phyloP scores from a whole-genome alignment of 1,140 invertebrate genomes.

The Ceratosolen solmsi region DNA sequence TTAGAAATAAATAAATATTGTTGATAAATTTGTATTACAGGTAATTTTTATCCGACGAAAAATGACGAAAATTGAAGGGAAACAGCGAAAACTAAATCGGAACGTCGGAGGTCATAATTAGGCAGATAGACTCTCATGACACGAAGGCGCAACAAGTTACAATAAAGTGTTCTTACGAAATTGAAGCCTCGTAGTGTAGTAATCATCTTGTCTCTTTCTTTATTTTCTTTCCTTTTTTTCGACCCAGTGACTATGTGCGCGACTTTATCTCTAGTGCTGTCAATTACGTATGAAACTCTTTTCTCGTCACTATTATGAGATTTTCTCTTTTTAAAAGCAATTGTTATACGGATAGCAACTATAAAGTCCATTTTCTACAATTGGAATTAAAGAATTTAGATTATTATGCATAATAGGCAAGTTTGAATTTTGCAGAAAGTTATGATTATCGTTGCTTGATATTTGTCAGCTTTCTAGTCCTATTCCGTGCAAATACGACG shows the following conservation, averaged over 20 bases:
- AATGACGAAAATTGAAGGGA: background rate
- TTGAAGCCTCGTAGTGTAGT: conserved; percentile 46
- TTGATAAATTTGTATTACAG: too few species aligned
- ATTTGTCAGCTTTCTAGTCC: too few species aligned
- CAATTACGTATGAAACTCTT: conserved; percentile 38
- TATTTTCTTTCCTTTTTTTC: conserved; percentile 26
- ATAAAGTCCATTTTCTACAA: background rate
- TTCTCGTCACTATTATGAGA: background rate
- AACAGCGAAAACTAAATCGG: background rate
- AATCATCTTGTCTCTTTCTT: conserved; percentile 6
- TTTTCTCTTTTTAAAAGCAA: conserved; percentile 14
- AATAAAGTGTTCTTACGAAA: conserved; percentile 52
- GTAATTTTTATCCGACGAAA: too few species aligned
- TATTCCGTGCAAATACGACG: too few species aligned
- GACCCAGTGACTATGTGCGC: background rate
- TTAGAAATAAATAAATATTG: too few species aligned
- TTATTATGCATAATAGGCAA: too few species aligned
- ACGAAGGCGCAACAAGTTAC: conserved; percentile 51
- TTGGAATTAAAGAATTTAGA: background rate
- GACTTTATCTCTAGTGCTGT: conserved; percentile 45
- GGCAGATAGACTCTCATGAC: conserved; percentile 23
- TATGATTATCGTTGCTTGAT: too few species aligned
- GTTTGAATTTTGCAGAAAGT: too few species aligned
- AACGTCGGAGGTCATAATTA: conserved; percentile 41
- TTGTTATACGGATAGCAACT: background rate